A percentile compares a stretch with the other conserved stretches of the same genome.
phyloP scores from a whole-genome alignment of 2,113 vertebrate genomes.

The Psittacula cyanocephala region DNA sequence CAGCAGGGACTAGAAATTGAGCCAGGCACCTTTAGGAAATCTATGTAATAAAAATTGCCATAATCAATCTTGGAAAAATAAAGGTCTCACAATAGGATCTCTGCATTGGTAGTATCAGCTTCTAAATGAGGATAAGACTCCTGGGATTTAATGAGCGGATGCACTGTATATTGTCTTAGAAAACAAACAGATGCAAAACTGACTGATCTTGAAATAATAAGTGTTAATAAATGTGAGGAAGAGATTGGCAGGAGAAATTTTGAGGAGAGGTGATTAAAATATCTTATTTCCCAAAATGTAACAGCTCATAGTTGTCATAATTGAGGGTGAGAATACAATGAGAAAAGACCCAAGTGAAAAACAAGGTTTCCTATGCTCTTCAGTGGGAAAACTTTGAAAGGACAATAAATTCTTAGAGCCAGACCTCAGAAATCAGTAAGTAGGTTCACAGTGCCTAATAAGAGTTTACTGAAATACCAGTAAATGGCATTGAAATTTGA shows the following conservation, averaged over 20 bases:
- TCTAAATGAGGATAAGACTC: not conserved
- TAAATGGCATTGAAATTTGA: not conserved
- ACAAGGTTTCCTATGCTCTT: not conserved
- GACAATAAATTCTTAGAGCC: not conserved
- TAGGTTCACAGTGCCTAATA: not conserved
- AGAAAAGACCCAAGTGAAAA: not conserved
- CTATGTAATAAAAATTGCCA: not conserved
- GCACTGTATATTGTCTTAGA: conserved; percentile 11
- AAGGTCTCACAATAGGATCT: not conserved
- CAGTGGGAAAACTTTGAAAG: not conserved
- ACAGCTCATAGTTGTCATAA: not conserved
- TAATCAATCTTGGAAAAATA: conserved; percentile 27
- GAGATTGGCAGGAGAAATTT: not conserved
- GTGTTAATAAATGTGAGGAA: conserved; percentile 14
- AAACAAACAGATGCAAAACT: conserved; percentile 7
- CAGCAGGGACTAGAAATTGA: not conserved
- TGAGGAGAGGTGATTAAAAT: not conserved
- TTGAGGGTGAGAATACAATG: not conserved
- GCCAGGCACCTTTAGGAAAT: not conserved
- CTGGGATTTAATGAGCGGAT: not conserved
- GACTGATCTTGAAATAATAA: not conserved
- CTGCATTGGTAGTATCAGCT: not conserved
- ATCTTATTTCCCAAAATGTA: not conserved
- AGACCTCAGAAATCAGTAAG: not conserved
- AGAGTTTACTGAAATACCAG: not conserved